Evolutionary conservation across 53 echinoderm and acorn worm genomes (phyloP), one percentile per base, ranked within the genome.

Genomic region (Hippasteria phrygiana): DNA sequence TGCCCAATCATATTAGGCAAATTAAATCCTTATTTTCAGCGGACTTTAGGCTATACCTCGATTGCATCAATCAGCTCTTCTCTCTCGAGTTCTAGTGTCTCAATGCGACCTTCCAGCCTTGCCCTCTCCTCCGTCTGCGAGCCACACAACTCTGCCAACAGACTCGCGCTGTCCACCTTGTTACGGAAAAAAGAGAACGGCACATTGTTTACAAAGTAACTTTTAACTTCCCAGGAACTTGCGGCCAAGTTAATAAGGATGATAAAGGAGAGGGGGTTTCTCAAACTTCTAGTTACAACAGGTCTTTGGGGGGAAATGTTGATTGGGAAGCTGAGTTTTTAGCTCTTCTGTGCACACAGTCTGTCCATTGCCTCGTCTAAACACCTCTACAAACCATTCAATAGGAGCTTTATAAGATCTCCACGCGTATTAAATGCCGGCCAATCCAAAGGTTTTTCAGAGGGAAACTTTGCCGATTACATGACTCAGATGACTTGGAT

Each of bases 111-210:
- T 29, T 85, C 85, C 33, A 85, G 36, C 8, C 53, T n/a, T 12
- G 31, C 41, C 53, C 85, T 85, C 71, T 85, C 85, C 27, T 36
- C 70, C 28, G 85, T 35, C 29, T 85, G 85, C 2, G 70, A 10
- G 50, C 70, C 85, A 24, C 85, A 85, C 51, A 85, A n/a, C 36
- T 85, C 85, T 3, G 85, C 85, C 27, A 85, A 50, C 71, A 85
- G 36, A 20, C 71, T 71, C 39, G 85, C 85, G 45, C 85, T 85
- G 85, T 71, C 85, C 70, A 85, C 51, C 85, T 85, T 6, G 31
- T 7, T 1, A 28, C n/a, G 5, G 3, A 8, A 1, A 53, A 65
- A 11, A 65, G 28, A 31, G 26, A 8, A 63, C 1, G 24, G 0
- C 1, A 0, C 12, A 24, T 24, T 2, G 59, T 8, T n/a, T 24